Evolutionary conservation across 2,888 invertebrate genomes (phyloP).

Genomic region (Ormia ochracea): DNA sequence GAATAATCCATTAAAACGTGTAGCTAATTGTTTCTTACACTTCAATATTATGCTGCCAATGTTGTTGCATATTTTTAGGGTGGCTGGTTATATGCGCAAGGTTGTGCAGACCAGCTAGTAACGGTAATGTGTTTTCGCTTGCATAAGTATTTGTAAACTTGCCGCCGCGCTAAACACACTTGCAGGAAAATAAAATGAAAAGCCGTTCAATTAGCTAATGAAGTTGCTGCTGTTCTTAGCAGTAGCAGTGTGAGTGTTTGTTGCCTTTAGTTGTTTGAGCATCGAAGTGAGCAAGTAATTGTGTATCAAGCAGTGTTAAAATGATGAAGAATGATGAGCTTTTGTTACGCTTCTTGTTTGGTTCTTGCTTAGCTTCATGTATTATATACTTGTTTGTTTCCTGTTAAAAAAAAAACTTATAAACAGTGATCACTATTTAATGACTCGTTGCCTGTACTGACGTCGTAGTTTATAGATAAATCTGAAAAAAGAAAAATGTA

Average conservation of each 20-base stretch:
- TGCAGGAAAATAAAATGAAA: neutral
- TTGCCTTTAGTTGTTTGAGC: neutral
- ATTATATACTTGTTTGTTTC: neutral
- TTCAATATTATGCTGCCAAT: conserved; percentile 43
- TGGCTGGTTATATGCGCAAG: neutral
- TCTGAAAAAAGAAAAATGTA: conserved; percentile 13
- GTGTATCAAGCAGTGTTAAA: conserved; percentile 13
- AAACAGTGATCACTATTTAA: conserved; percentile 53
- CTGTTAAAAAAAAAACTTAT: conserved; percentile 30
- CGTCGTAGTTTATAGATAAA: conserved; percentile 19
- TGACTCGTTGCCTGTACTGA: conserved; percentile 37
- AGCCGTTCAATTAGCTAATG: conserved; percentile 61
- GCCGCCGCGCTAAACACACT: neutral
- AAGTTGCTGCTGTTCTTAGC: conserved; percentile 20
- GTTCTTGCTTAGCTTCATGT: conserved; percentile 7
- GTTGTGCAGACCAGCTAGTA: neutral
- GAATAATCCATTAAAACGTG: neutral
- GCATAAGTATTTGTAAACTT: neutral
- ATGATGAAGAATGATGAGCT: conserved; percentile 60
- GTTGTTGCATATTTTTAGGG: conserved; percentile 22
- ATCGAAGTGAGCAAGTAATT: neutral
- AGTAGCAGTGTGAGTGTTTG: neutral
- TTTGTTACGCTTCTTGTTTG: neutral
- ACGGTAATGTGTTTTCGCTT: conserved; percentile 25
- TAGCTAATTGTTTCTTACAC: conserved; percentile 4